Percentiles rank a stretch among this genome's conserved stretches.
phyloP scores from a whole-genome alignment of 92 coral and sea anemone species.

The Porites rus region DNA sequence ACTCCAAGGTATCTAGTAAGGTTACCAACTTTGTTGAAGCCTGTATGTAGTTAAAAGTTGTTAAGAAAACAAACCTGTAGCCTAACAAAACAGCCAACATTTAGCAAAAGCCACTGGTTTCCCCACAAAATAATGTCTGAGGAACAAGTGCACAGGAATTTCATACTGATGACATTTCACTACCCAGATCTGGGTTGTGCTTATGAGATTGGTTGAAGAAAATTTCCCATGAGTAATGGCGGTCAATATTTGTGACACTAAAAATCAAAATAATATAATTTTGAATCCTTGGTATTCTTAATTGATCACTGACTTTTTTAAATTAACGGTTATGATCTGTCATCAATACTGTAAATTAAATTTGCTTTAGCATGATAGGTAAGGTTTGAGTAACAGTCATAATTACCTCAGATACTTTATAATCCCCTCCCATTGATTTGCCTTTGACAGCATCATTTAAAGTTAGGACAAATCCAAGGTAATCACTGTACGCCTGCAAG shows the following conservation, averaged over 20 bases:
- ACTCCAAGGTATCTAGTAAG: conserved; percentile 80
- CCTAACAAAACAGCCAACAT: background rate
- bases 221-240: no score
- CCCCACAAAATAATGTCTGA: background rate
- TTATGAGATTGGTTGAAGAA: no score
- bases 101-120: background rate
- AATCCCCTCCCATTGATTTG: conserved; percentile 69
- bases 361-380: background rate
- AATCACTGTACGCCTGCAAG: conserved; percentile 87
- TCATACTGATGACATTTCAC: no score
- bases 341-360: no score
- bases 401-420: conserved; percentile 81
- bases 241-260: no score
- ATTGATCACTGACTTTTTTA: no score
- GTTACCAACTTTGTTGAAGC: conserved; percentile 71
- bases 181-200: no score
- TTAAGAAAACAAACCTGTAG: background rate
- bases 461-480: conserved; percentile 74
- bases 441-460: conserved; percentile 89
- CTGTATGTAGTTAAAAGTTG: conserved; percentile 37
- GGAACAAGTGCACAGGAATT: no score
- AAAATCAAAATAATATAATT: no score
- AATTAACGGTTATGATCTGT: no score
- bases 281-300: no score
- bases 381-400: background rate